Evolutionary conservation across 2,113 vertebrate genomes (phyloP), one percentile per base, ranked within the genome.

Genomic region (Cheilinus undulatus): DNA sequence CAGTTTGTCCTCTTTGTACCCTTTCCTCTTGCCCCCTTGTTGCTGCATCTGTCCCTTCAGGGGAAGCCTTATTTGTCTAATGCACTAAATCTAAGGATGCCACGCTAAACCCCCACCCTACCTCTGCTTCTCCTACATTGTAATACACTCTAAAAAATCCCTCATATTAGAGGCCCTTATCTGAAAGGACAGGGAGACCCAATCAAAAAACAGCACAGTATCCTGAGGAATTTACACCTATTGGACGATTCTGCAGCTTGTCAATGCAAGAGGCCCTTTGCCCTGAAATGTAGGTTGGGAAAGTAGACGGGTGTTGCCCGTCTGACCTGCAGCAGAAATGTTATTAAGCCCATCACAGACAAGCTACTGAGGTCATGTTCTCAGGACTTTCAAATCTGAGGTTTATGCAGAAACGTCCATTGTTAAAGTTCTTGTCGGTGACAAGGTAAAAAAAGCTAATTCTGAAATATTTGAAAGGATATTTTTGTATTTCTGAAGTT

Each of bases 21-120:
- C 56, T 56, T 32, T 54, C 82, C 42, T 61, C 7, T 45, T 80
- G 78, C 76, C 78, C 88, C 87, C 79, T n/a, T 83, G 81, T 86
- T 92, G 90, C 91, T 92, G 91, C 90, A 90, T 86, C 78, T 51
- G 73, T 89, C 89, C 89, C 89, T 80, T 78, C 36, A 27, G 49
- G 85, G 89, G 86, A 91, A 88, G 88, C 90, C 90, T 92, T 91
- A 93, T 82, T 78, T 69, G 78, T 89, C 74, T 75, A 85, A 85
- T 91, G 90, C 90, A 92, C 90, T 89, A 89, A 91, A 83, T 83
- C 85, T 86, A 76, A 87, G 56, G 74, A 87, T 88, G 85, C 89
- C 90, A 89, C 85, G 83, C 87, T 73, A 42, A 67, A 28, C 20
- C 36, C 57, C 57, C 53, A 36, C 78, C 87, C 54, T 59, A 64